Evolutionary conservation across 2,888 invertebrate genomes (phyloP), one percentile per base, ranked within the genome.

Genomic region (Aplocera efformata): DNA sequence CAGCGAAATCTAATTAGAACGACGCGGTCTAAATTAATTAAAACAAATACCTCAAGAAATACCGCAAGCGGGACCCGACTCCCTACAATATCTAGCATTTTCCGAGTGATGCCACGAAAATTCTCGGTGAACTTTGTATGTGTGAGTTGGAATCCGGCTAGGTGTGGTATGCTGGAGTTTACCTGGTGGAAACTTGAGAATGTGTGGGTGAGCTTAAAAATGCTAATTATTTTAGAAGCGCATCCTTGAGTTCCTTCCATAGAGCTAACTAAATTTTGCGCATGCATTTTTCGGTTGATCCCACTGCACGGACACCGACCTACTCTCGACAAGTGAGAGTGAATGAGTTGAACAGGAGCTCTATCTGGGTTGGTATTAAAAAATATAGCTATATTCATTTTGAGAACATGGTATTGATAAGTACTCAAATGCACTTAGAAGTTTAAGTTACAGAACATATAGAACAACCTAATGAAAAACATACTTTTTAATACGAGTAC

Each of bases 221-320:
- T 39, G 33, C 48, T 51, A 49, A 54, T 56, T 47, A 36, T 52
- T 56, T 49, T 44, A 34, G 42, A 29, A 52, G 45, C 44, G 48
- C 26, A 45, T 50, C 46, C 46, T 43, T 30, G 27, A 36, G n/a
- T n/a, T n/a, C n/a, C 48, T 55, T 54, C 39, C 48, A 53, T 52
- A 47, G 52, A 38, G 30, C 25, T 25, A 40, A 26, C 35, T n/a
- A n/a, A n/a, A n/a, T n/a, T n/a, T n/a, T n/a, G n/a, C n/a, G 13
- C 13, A 17, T 17, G 13, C 13, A 17, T 17, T 17, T n/a, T n/a
- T n/a, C n/a, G n/a, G n/a, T n/a, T n/a, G n/a, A n/a, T n/a, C n/a
- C n/a, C n/a, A n/a, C n/a, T n/a, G n/a, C n/a, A n/a, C n/a, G n/a
- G n/a, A n/a, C n/a, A n/a, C n/a, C n/a, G n/a, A n/a, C n/a, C n/a